Conservation (phyloP, 2,113 vertebrate species). For the Hippolais icterina region DNA sequence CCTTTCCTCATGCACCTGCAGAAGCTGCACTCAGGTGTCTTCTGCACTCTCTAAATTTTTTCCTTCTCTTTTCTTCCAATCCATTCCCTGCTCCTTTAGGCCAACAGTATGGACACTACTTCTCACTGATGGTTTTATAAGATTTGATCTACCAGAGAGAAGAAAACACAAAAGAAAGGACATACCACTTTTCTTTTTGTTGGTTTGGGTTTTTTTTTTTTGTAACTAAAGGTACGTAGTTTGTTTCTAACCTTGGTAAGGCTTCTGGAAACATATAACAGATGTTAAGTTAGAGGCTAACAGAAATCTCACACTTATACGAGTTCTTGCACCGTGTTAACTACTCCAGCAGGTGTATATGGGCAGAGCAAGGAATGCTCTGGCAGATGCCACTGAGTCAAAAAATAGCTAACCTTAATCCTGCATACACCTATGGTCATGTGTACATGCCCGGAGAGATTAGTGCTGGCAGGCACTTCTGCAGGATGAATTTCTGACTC, state of each 20-base stretch:
- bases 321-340: background rate
- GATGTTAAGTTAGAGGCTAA: background rate
- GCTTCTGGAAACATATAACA: background rate
- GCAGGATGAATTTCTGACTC: background rate
- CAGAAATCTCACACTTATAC: background rate
- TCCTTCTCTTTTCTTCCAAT: background rate
- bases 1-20: background rate
- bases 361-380: background rate
- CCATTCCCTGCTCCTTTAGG: background rate
- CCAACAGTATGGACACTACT: background rate
- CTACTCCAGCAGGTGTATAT: background rate
- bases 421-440: background rate
- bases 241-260: background rate
- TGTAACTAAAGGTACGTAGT: background rate
- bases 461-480: background rate
- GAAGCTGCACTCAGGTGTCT: background rate
- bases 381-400: background rate
- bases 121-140: background rate
- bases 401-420: constrained; percentile 1
- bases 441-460: background rate
- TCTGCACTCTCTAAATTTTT: background rate
- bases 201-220: too few relatives aligned
- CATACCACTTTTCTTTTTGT: background rate
- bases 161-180: background rate
- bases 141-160: background rate